Conservation (phyloP, 2,113 vertebrate genomes). For the Pelecanoides urinatrix region DNA sequence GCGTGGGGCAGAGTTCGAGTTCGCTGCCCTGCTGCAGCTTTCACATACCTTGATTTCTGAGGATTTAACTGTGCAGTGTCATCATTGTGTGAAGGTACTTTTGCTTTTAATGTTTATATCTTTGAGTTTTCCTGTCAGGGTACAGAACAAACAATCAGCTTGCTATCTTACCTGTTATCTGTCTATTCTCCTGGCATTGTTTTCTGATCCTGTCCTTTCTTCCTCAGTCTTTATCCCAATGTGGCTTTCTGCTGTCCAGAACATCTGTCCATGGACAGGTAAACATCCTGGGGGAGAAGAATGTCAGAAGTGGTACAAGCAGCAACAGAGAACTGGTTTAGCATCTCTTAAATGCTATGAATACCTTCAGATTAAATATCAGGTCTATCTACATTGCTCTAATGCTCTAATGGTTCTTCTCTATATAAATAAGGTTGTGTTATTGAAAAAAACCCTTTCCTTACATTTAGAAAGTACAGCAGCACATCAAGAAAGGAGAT, state of each 20-base stretch:
- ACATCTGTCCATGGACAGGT: conserved; percentile 50
- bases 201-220: conserved; percentile 42
- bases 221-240: conserved; percentile 31
- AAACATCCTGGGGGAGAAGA: conserved; percentile 1
- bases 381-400: background rate
- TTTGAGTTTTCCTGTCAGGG: background rate
- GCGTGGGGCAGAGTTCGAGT: background rate
- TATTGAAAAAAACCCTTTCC: background rate
- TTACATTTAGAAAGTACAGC: background rate
- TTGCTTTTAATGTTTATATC: background rate
- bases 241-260: conserved; percentile 56
- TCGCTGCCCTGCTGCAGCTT: background rate
- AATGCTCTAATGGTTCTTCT: background rate
- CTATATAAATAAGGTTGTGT: background rate
- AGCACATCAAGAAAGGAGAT: background rate
- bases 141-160: background rate
- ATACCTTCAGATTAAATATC: background rate
- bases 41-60: background rate
- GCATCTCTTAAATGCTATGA: background rate
- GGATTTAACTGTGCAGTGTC: background rate
- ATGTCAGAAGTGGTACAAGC: background rate
- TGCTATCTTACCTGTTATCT: background rate
- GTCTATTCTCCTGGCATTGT: background rate
- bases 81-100: background rate
- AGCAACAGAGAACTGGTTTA: background rate